Conservation (phyloP, 2,113 vertebrate species). For the Brachyhypopomus gauderio region DNA sequence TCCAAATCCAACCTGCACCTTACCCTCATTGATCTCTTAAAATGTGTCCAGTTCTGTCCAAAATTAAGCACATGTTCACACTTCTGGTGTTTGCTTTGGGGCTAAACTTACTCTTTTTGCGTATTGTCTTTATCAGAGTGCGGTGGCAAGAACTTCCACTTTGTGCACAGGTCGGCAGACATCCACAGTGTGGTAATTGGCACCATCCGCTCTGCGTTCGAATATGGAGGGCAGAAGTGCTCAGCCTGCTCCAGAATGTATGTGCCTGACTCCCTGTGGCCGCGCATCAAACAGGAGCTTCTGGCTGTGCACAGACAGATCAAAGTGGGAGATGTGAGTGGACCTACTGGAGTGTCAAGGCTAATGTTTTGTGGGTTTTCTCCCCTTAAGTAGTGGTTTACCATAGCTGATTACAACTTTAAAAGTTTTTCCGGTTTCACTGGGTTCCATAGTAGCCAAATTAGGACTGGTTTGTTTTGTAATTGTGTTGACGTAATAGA, state of each 20-base stretch:
- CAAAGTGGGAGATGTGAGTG: conserved; percentile 89
- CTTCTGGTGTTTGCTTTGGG: neutral
- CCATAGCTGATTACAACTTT: too few species aligned
- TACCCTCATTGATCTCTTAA: neutral
- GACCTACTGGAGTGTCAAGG: neutral
- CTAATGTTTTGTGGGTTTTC: neutral
- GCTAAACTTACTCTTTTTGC: neutral
- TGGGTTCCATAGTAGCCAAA: too few species aligned
- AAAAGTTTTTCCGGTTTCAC: too few species aligned
- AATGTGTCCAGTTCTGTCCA: neutral
- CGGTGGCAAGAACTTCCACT: conserved; percentile 97
- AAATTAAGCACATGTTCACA: neutral
- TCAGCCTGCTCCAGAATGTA: conserved; percentile 96
- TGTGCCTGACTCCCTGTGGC: conserved; percentile 84
- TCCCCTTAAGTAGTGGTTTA: too few species aligned
- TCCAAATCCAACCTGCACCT: too few species aligned
- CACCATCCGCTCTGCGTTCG: conserved; percentile 91
- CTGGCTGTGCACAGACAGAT: conserved; percentile 81
- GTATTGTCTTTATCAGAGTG: conserved; percentile 78
- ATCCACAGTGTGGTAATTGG: conserved; percentile 84
- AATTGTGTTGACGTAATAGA: neutral
- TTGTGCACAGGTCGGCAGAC: conserved; percentile 87
- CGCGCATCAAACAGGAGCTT: conserved; percentile 81
- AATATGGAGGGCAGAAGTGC: conserved; percentile 94
- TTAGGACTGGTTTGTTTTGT: neutral